Evolutionary conservation across 2,888 invertebrate genomes (phyloP).

Genomic region (Coecobrya sp.): DNA sequence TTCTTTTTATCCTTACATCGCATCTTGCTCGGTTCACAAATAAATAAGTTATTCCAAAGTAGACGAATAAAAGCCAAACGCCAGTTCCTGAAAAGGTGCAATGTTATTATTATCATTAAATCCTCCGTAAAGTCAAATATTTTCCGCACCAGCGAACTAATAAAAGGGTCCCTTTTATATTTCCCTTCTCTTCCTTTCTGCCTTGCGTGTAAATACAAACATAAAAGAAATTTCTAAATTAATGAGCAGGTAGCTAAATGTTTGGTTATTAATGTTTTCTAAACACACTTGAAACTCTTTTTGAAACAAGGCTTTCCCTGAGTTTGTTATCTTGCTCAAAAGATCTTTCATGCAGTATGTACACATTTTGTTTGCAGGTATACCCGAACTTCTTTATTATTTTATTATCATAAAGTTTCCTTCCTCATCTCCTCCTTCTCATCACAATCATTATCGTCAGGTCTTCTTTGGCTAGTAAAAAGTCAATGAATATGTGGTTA

Average conservation of each 20-base stretch:
- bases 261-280: slow-evolving; percentile 70
- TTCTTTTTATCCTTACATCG: not conserved
- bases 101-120: slow-evolving; percentile 60
- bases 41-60: slow-evolving; percentile 12
- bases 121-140: slow-evolving; percentile 68
- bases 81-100: slow-evolving; percentile 13
- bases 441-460: slow-evolving; percentile 24
- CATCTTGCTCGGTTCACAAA: not conserved
- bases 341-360: slow-evolving; percentile 37
- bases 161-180: slow-evolving; percentile 50
- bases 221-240: slow-evolving; percentile 65
- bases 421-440: slow-evolving; percentile 47
- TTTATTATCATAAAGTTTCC: slow-evolving; percentile 17
- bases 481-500: slow-evolving; percentile 76
- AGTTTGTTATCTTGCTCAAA: slow-evolving; percentile 43
- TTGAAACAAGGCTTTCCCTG: slow-evolving; percentile 5
- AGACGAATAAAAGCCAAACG: not conserved
- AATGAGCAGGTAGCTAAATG: slow-evolving; percentile 81
- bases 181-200: not conserved
- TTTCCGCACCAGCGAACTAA: slow-evolving; percentile 62
- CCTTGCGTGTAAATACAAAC: slow-evolving; percentile 19
- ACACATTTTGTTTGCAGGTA: not conserved
- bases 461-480: slow-evolving; percentile 55
- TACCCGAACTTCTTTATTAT: not conserved
- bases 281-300: slow-evolving; percentile 64